These are phyloP conservation scores for Crypturellus tataupa DNA, from an alignment of 2,797 vertebrate genomes.

Conservation along the genomic window DNA sequence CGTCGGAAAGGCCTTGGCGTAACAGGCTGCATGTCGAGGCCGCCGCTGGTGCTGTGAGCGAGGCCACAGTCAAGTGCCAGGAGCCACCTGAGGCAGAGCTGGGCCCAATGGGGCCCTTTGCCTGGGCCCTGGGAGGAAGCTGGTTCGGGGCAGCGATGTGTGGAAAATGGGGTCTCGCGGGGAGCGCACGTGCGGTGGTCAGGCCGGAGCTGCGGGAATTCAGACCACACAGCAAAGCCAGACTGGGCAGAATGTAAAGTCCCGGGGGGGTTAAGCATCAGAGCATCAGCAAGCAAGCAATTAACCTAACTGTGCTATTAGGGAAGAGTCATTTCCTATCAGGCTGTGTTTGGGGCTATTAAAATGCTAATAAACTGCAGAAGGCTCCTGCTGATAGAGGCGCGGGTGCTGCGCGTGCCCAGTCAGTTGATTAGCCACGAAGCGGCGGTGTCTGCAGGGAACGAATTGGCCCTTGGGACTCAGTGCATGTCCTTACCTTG, in stretches of 20 bases:
- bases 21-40: not conserved
- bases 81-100: rapidly evolving
- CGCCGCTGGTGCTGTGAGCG: not conserved
- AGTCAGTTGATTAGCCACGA: not conserved
- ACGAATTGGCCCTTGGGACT: rapidly evolving
- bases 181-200: rapidly evolving
- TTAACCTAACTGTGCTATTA: rapidly evolving
- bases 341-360: not conserved
- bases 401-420: not conserved
- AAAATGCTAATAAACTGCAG: not conserved
- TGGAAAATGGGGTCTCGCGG: rapidly evolving
- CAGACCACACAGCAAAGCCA: not conserved
- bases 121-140: not conserved
- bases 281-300: not conserved
- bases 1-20: not conserved
- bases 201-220: rapidly evolving
- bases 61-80: rapidly evolving
- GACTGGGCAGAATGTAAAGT: too few species aligned
- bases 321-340: not conserved
- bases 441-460: rapidly evolving
- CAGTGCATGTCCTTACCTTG: rapidly evolving
- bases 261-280: rapidly evolving
- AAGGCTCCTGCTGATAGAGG: not conserved
- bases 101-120: rapidly evolving
- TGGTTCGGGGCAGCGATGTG: rapidly evolving